Evolutionary conservation across 1,140 invertebrate species (phyloP), one percentile per base, ranked within the genome.

Genomic region (Conopomorpha cramerella): DNA sequence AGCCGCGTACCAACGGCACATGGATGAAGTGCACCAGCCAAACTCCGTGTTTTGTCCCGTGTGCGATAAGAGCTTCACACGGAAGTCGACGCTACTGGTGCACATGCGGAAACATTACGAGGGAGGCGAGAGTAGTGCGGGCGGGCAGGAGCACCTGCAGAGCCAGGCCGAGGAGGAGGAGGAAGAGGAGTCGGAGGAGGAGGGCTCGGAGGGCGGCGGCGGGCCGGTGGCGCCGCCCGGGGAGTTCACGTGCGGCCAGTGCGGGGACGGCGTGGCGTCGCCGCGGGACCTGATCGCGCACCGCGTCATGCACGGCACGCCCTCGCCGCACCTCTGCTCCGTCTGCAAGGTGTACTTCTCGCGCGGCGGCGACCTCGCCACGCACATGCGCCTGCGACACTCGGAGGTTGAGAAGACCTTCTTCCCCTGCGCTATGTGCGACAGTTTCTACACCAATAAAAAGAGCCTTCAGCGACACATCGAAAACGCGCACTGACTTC

Each of bases 311-410:
- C 71, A 76, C 51, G 46, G 64, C 3, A 76, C 71, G 1, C 67
- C 67, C 1, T 62, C 64, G 8, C 71, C 71, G 29, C 78, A 80
- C 29, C 65, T 65, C 18, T 84, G 83, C 41, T 80, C 81, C 34
- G 57, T 82, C 15, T 85, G 83, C 42, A 74, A 73, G 36, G 81
- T 82, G 16, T 66, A 78, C 35, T 84, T 85, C 46, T 62, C 73
- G 0, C 60, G 72, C 3, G 49, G 81, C 1, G 48, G 81, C 0
- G 78, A 83, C 45, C 51, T 85, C 2, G 79, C 80, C 2, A 78
- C 81, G 10, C 83, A 84, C 50, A 81, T 79, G 13, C 62, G 80
- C 0, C 67, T 78, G 2, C 66, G 79, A 30, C 81, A 83, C 49
- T 31, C 68, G 0, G 71, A 77, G 43, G 68, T 61, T 41, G 71